Percentiles rank a stretch among this genome's conserved stretches.
Evolutionary conservation across 2,888 invertebrate genomes (phyloP).

Genomic region (Rhamphomyia laevipes): DNA sequence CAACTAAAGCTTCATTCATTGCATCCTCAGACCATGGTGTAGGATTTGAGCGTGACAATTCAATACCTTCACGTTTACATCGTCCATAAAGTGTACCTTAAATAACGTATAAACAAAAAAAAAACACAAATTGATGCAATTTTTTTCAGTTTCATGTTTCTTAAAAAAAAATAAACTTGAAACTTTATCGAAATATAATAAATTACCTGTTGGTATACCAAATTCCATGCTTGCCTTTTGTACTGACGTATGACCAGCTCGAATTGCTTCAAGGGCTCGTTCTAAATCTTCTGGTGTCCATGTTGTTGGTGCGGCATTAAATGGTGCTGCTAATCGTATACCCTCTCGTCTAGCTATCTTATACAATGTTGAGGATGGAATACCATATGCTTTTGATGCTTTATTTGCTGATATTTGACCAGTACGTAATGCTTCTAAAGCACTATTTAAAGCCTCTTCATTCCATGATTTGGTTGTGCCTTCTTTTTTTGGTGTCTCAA

Average conservation of each 20-base stretch:
- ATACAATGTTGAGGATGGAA: conserved; percentile 83
- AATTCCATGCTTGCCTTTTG: conserved; percentile 77
- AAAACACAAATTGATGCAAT: neutral
- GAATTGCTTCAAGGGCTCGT: conserved; percentile 68
- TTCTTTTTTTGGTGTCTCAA: conserved; percentile 85
- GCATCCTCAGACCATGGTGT: conserved; percentile 91
- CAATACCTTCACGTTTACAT: conserved; percentile 82
- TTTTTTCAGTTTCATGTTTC: conserved; percentile 1
- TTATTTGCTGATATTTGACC: conserved; percentile 83
- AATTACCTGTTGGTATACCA: conserved; percentile 69
- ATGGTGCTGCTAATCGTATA: conserved; percentile 77
- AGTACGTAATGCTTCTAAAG: conserved; percentile 68
- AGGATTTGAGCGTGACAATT: conserved; percentile 77
- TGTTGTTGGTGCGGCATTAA: conserved; percentile 79
- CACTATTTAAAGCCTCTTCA: conserved; percentile 69
- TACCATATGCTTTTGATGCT: conserved; percentile 83
- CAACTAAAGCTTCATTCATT: conserved; percentile 81
- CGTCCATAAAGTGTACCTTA: conserved; percentile 73
- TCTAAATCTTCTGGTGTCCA: conserved; percentile 78
- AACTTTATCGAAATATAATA: conserved; percentile 1
- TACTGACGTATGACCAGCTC: conserved; percentile 69
- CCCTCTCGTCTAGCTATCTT: conserved; percentile 85
- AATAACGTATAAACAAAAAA: neutral
- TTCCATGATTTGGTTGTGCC: conserved; percentile 80
- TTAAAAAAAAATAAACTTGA: neutral